Evolutionary conservation across 2,888 invertebrate genomes (phyloP), one percentile per base, ranked within the genome.

Genomic region (Emmelina monodactyla): DNA sequence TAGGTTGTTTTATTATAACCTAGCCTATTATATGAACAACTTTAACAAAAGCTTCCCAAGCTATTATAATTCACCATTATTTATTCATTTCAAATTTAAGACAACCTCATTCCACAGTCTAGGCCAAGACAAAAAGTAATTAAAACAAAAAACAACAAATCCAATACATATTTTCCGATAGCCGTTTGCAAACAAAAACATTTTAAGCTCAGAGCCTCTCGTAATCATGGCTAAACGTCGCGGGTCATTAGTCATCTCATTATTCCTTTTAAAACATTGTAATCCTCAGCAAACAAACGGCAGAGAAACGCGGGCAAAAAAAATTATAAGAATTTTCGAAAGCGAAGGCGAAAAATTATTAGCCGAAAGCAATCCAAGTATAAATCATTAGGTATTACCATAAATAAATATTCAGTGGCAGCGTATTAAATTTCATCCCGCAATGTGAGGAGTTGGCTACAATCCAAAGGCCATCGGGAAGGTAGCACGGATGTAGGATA

Each of bases 331-430:
- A 25, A 25, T n/a, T 25, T 25, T 11, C 25, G 25, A 25, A 25
- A 9, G 25, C 9, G 11, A 25, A 25, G n/a, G 25, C 40, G 49
- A 56, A 55, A 58, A 66, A 66, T 71, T 66, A 70, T 66, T 63
- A 70, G 61, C 59, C 53, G 56, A 60, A 56, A 63, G 58, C 64
- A 60, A 60, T 57, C 57, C 56, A 50, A 54, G 62, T 62, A 72
- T 73, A 72, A 72, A 73, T 73, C 73, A 72, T 73, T 68, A 64
- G 57, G 58, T 61, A 73, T 72, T 73, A 72, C 62, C 72, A 73
- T 73, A 73, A 73, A 73, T 72, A 73, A 71, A 73, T 73, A 73
- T 73, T 72, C 73, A 73, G 67, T 60, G 62, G 58, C 50, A 60
- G 53, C 58, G 69, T 71, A 73, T 73, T 73, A 71, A 72, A 71